Base-by-base conservation (phyloP, 1,140 invertebrate species). In the Proctacanthus coquilletti region DNA sequence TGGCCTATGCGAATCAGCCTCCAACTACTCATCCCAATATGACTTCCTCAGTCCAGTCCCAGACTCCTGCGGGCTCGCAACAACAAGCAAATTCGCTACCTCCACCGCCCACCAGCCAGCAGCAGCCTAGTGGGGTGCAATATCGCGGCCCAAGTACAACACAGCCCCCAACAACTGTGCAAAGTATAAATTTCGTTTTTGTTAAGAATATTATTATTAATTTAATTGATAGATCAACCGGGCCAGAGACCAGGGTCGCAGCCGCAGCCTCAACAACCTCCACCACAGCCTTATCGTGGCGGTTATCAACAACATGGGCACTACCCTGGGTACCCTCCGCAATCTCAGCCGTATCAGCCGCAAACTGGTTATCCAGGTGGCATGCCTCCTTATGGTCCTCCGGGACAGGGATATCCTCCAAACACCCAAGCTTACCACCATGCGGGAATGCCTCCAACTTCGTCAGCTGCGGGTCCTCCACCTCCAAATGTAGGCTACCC, bases 261-360 rank as follows among this genome's bases (percentile, higher is more conserved):
- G 17, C 31, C 21, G 20, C 39, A 42, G 18, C 46, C 44, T 0
- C 52, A 49, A 5, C 43, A 44, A 8, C 51, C 47, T 11, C 48
- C 61, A 47, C 49, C 65, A 42, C 58, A 62, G 47, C 21, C 58
- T 35, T 53, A 66, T 42, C 57, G 57, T 18, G 59, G 55, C n/a
- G 57, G 53, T 30, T 66, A 66, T 44, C 63, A 64, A 32, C 63
- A 64, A 41, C 56, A 59, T 34, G 55, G 57, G 5, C 63, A 67
- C 42, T 67, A 64, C 46, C 62, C 64, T 17, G 62, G 57, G 18
- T 69, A 67, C 45, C 51, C 54, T 15, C 62, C 66, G 23, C 53
- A 57, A 18, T 55, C 55, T 38, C 54, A 64, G 36, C 57, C 56
- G 11, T 46, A 50, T 29, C 65, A 67, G 54, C 54, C 53, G 2